phyloP scores from a whole-genome alignment of 2,797 vertebrate genomes.

The Todus mexicanus region DNA sequence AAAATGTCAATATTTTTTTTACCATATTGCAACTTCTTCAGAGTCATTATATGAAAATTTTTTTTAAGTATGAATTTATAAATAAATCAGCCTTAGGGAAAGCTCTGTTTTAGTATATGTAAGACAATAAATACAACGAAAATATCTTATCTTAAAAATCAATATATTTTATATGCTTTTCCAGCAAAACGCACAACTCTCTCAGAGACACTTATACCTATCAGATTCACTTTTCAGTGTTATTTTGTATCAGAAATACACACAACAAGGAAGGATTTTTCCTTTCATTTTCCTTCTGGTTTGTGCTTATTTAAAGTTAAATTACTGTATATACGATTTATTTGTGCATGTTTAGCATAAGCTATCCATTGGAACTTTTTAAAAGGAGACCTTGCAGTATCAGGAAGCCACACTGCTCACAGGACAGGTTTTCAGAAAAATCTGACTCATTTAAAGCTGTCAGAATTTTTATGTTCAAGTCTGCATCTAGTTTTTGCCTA shows the following conservation, averaged over 20 bases:
- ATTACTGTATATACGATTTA: not conserved
- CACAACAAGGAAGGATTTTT: not conserved
- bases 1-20: not conserved
- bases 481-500: not conserved
- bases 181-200: not conserved
- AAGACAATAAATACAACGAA: not conserved
- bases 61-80: not conserved
- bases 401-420: not conserved
- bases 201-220: not conserved
- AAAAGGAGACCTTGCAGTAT: not conserved
- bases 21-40: not conserved
- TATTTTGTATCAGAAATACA: not conserved
- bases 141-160: not conserved
- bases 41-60: not conserved
- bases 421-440: not conserved
- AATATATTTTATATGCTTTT: not conserved
- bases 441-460: not conserved
- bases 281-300: not conserved
- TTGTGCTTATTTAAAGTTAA: not conserved
- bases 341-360: not conserved
- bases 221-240: not conserved
- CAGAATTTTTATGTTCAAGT: not conserved
- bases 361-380: not conserved
- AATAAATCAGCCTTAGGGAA: not conserved
- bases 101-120: not conserved